A percentile compares a stretch with the other conserved stretches of the same genome.
Evolutionary conservation across 1,140 invertebrate genomes (phyloP).

Genomic region (Neodiprion virginianus): DNA sequence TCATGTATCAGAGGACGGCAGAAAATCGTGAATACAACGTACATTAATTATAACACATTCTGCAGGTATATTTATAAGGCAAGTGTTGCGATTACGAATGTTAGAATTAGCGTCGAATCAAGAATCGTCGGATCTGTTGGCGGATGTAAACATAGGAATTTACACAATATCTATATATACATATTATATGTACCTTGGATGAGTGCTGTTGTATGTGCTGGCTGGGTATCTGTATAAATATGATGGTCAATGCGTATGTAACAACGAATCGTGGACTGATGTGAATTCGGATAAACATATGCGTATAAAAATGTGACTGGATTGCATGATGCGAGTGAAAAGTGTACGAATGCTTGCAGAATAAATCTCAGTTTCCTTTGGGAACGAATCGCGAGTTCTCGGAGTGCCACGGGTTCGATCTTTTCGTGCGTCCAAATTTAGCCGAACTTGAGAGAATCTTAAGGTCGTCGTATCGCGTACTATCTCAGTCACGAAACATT

Average conservation of each 20-base stretch:
- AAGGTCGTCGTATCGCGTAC: too few species aligned
- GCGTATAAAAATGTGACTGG: too few species aligned
- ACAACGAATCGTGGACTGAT: background rate
- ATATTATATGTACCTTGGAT: conserved; percentile 58
- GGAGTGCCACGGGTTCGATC: background rate
- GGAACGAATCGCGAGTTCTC: background rate
- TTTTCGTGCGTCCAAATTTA: background rate
- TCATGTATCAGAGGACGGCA: too few species aligned
- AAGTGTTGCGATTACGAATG: too few species aligned
- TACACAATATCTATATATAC: background rate
- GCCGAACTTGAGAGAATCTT: background rate
- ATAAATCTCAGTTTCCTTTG: background rate
- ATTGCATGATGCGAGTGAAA: background rate
- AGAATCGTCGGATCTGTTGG: too few species aligned
- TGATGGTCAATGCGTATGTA: background rate
- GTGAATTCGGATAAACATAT: too few species aligned
- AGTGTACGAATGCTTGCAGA: background rate
- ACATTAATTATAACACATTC: too few species aligned
- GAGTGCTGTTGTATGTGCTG: conserved; percentile 62
- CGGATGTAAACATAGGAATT: too few species aligned
- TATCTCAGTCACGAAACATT: too few species aligned
- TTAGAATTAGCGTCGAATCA: too few species aligned
- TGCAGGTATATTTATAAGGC: too few species aligned
- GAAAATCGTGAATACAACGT: too few species aligned
- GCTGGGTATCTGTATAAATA: conserved; percentile 54